Base-by-base conservation (phyloP, 1,140 invertebrate species). In the Hermetia illucens region DNA sequence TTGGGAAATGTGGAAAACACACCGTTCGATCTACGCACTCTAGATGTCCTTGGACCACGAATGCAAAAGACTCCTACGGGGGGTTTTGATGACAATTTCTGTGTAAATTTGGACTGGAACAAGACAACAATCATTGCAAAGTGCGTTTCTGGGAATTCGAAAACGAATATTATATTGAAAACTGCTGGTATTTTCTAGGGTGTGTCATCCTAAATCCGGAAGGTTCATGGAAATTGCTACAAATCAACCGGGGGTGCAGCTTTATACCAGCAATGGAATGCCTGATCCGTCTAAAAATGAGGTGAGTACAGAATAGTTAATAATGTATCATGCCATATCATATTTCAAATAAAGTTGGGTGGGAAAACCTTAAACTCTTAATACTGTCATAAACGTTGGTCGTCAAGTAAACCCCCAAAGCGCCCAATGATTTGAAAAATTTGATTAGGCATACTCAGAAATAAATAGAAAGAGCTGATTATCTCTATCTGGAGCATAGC, bases 201-300 rank as follows among this genome's bases (percentile, higher is more conserved):
- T 84, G 0, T 44, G 58, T 13, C 82, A 92, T 61, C 73, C 75
- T 1, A 45, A 52, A 5, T 74, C 71, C 42, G 86, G 87, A 6
- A 70, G 87, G 39, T 66, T 50, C 9, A 48, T 95, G 36, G 79
- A 89, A 53, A 66, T 92, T 0, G 76, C 72, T 44, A 81, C 79
- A 9, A 77, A 89, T 58, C 87, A 94, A 52, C 86, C 87, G 0
- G 90, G 88, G 6, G 71, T 94, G 8, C 88, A 93, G 51, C 78
- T 96, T 46, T 95, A 95, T 52, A 93, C 90, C 0, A 63, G 71
- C 0, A 83, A 90, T 53, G 80, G 68, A 52, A 58, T 94, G 2
- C 81, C 82, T 0, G 49, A 66, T 39, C 66, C 69, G 0, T 49
- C 50, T 9, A 37, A 33, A 0, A 47, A 53, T 16, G 52, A 50